These are phyloP conservation scores for Nesospiza acunhae DNA, from an alignment of 2,113 vertebrate genomes.

Conservation along the genomic window DNA sequence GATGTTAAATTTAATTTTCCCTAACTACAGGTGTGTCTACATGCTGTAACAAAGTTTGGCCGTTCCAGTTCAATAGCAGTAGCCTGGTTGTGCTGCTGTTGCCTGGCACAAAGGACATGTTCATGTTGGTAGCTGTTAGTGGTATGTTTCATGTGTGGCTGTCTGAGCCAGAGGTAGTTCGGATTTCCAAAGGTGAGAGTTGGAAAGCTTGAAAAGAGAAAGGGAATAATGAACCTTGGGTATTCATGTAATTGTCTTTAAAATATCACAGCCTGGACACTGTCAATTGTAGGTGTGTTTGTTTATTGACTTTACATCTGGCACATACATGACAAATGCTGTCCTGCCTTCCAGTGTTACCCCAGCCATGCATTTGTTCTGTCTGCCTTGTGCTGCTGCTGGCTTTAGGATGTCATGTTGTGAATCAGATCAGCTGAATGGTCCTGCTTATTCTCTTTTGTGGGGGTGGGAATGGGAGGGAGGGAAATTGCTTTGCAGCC, in stretches of 20 bases:
- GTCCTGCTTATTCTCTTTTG: background rate
- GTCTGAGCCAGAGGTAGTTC: background rate
- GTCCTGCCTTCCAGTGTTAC: background rate
- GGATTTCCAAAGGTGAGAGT: background rate
- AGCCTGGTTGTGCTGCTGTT: background rate
- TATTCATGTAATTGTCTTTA: background rate
- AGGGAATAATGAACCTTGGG: background rate
- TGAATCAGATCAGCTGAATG: background rate
- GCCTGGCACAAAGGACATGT: background rate
- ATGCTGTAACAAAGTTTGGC: background rate
- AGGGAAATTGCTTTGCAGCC: conserved; percentile 22
- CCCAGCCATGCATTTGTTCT: background rate
- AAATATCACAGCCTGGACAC: background rate
- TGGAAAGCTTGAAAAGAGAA: conserved; percentile 1
- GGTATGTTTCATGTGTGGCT: background rate
- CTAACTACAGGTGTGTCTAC: background rate
- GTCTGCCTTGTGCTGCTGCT: background rate
- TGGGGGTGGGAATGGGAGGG: background rate
- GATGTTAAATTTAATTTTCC: background rate
- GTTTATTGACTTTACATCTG: background rate
- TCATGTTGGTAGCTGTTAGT: background rate
- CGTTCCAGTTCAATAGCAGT: background rate
- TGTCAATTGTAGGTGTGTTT: background rate
- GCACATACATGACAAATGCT: background rate
- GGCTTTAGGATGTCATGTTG: background rate